Percentiles rank a stretch among this genome's conserved stretches.
These are phyloP conservation scores for Agrotis exclamationis DNA, from an alignment of 2,888 invertebrate genomes.

Conservation along the genomic window DNA sequence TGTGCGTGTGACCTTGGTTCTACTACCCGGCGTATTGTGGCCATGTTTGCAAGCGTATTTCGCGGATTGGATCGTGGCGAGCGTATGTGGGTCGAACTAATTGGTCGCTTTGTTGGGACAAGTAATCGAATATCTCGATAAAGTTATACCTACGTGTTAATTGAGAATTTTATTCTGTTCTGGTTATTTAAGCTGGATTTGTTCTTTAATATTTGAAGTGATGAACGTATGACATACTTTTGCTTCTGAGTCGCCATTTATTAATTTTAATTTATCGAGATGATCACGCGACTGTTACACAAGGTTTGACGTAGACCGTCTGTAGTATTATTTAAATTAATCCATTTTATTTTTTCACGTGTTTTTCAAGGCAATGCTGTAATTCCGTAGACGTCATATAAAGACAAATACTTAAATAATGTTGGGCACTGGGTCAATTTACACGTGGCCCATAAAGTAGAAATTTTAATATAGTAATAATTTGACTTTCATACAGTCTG, in stretches of 20 bases:
- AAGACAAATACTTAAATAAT: neutral
- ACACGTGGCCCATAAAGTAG: neutral
- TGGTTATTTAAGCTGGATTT: slow-evolving; percentile 18
- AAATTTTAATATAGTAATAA: neutral
- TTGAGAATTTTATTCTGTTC: slow-evolving; percentile 19
- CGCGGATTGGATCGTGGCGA: slow-evolving; percentile 57
- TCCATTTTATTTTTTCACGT: slow-evolving; percentile 14
- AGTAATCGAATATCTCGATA: slow-evolving; percentile 41
- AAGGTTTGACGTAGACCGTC: neutral
- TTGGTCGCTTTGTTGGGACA: slow-evolving; percentile 40
- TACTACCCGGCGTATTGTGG: slow-evolving; percentile 79
- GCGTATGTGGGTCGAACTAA: slow-evolving; percentile 54
- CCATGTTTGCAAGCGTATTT: slow-evolving; percentile 65
- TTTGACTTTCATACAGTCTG: neutral
- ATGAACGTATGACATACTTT: slow-evolving; percentile 13
- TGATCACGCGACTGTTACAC: neutral
- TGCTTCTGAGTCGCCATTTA: slow-evolving; percentile 6
- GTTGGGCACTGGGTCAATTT: neutral
- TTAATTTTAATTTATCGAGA: slow-evolving; percentile 11
- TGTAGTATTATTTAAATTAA: slow-evolving; percentile 2
- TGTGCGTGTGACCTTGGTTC: slow-evolving; percentile 84
- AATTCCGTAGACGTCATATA: neutral
- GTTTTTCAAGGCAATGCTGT: slow-evolving; percentile 19
- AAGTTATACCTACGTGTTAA: slow-evolving; percentile 18
- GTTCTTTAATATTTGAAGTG: slow-evolving; percentile 23